Base-by-base conservation (phyloP, 2,113 vertebrate species). In the Fulmarus glacialis region DNA sequence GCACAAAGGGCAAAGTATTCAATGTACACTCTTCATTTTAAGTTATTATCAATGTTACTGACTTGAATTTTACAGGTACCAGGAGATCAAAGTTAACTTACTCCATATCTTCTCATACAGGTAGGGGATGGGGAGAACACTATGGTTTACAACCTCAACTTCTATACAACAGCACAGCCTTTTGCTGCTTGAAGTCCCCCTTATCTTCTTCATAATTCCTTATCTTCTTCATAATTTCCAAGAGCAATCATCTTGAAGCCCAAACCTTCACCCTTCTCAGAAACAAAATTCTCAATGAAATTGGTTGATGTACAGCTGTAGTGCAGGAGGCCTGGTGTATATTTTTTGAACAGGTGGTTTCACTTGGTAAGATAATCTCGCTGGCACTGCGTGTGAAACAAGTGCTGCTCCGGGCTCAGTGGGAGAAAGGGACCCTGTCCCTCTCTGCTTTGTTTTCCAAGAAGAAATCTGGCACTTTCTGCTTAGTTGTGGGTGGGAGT, bases 381-480 rank as follows among this genome's bases (percentile, higher is more conserved):
- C 24, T 0, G 0, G 60, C 70, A 45, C 81, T 55, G 24, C 0
- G 0, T 70, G 27, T 60, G 40, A 47, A 73, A 71, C 32, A 68
- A 79, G n/a, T n/a, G 62, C 71, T 82, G 73, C 58, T 79, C n/a
- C 58, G 2, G 0, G 34, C 79, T 88, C 38, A 58, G 47, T 11
- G 23, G n/a, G 19, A 86, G 78, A 60, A 91, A 75, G 53, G 77
- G 89, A 71, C 52, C 47, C n/a, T 84, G 86, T 55, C 81, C 30
- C 77, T 47, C 13, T 32, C 36, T 52, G 42, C 70, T 94, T 47
- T 53, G 45, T 70, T 79, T 95, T 91, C 91, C 89, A 75, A 64
- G 91, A 94, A 85, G 21, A 89, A 82, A 95, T 40, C 56, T 96
- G 91, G 43, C 81, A 84, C 94, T 85, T 91, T 68, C 71, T 58